phyloP scores from a whole-genome alignment of 2,797 vertebrate species.

The Acanthurus tractus region DNA sequence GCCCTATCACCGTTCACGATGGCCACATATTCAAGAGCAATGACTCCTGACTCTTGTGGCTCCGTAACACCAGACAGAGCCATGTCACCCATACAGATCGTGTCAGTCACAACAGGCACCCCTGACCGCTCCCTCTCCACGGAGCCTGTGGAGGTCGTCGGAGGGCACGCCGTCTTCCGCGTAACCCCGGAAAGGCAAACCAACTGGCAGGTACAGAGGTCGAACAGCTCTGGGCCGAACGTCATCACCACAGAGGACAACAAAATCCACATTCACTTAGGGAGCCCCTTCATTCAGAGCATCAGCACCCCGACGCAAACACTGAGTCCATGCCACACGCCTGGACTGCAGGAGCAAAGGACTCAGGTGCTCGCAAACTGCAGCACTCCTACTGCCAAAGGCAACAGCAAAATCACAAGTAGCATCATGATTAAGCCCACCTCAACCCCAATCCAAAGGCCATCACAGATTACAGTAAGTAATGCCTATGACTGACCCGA shows the following conservation, averaged over 20 bases:
- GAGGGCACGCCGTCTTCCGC: slow-evolving; percentile 90
- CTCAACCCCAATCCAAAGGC: slow-evolving; percentile 92
- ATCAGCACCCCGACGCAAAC: slow-evolving; percentile 85
- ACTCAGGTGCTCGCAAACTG: slow-evolving; percentile 89
- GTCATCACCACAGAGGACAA: slow-evolving; percentile 99
- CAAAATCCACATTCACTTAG: slow-evolving; percentile 99
- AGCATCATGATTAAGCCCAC: slow-evolving; percentile 98
- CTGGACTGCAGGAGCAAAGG: slow-evolving; percentile 89
- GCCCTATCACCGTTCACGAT: slow-evolving; percentile 88
- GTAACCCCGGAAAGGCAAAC: slow-evolving; percentile 94
- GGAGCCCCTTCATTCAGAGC: slow-evolving; percentile 92
- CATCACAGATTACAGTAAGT: slow-evolving; percentile 99
- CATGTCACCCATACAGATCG: slow-evolving; percentile 92
- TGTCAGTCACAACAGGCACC: slow-evolving; percentile 89
- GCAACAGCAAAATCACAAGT: slow-evolving; percentile 96
- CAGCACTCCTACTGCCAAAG: slow-evolving; percentile 85
- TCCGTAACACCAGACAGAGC: slow-evolving; percentile 93
- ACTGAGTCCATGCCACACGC: slow-evolving; percentile 84
- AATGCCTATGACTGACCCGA: slow-evolving; percentile 92
- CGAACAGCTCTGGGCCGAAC: slow-evolving; percentile 93
- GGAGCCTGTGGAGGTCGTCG: slow-evolving; percentile 89
- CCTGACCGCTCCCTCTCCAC: slow-evolving; percentile 88
- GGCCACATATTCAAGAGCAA: slow-evolving; percentile 90
- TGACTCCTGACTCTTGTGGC: slow-evolving; percentile 92
- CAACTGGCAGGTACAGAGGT: slow-evolving; percentile 94